phyloP scores from a whole-genome alignment of 2,797 vertebrate species.

The Manis javanica region DNA sequence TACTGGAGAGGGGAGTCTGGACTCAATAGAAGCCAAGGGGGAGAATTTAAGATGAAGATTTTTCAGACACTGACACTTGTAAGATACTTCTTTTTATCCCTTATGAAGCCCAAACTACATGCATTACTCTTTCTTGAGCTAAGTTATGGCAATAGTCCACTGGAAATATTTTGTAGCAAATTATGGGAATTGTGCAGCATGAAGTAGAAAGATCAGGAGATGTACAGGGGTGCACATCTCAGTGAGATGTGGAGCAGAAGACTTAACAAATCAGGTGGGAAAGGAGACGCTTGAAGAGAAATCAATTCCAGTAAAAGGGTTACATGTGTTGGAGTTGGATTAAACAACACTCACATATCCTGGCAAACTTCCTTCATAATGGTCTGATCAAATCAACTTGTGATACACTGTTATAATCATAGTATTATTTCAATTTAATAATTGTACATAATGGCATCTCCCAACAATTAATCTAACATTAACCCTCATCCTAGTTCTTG shows the following conservation, averaged over 20 bases:
- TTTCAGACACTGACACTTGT: not conserved
- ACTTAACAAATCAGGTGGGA: constrained; percentile 86
- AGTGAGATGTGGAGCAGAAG: constrained; percentile 75
- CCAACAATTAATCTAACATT: not conserved
- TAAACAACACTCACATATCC: constrained; percentile 69
- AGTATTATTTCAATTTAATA: constrained; percentile 78
- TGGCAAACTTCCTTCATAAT: constrained; percentile 74
- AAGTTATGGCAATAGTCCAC: constrained; percentile 74
- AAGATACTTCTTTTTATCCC: constrained; percentile 47
- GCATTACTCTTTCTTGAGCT: constrained; percentile 81
- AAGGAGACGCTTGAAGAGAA: constrained; percentile 84
- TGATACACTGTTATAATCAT: constrained; percentile 75
- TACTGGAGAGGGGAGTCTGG: not conserved
- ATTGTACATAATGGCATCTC: constrained; percentile 6
- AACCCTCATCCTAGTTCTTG: not conserved
- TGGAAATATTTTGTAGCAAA: constrained; percentile 84
- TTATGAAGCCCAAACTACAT: constrained; percentile 73
- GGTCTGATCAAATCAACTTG: constrained; percentile 71
- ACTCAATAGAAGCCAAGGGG: not conserved
- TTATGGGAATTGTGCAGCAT: constrained; percentile 76
- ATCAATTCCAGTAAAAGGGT: constrained; percentile 84
- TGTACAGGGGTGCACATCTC: constrained; percentile 68
- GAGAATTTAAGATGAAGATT: constrained; percentile 18
- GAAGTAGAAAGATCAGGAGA: constrained; percentile 71
- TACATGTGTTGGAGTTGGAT: constrained; percentile 83